Evolutionary conservation across 2,113 vertebrate genomes (phyloP).

Genomic region (Hypomesus transpacificus): DNA sequence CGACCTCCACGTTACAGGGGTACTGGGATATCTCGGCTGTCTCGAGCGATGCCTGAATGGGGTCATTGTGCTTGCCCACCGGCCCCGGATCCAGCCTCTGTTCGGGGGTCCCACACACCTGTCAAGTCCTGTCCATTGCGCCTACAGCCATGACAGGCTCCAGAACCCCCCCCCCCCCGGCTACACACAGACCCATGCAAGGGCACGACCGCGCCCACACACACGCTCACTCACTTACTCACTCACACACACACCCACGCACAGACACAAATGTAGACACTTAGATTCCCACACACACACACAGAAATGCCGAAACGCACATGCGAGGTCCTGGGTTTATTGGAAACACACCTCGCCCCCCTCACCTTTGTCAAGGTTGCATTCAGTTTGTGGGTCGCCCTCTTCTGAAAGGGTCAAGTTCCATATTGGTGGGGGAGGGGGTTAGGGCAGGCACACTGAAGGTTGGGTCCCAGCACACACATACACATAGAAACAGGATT

Average conservation of each 20-base stretch:
- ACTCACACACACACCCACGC: conserved; percentile 12
- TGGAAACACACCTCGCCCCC: conserved; percentile 49
- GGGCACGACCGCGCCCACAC: not conserved
- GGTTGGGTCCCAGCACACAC: conserved; percentile 9
- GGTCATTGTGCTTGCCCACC: conserved; percentile 54
- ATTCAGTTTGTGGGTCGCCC: conserved; percentile 10
- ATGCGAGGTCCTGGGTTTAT: conserved; percentile 42
- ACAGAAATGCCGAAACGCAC: conserved; percentile 21
- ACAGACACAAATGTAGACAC: conserved; percentile 13
- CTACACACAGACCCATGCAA: conserved; percentile 6
- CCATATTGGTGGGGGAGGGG: conserved; percentile 39
- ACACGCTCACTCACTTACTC: not conserved
- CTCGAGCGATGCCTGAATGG: conserved; percentile 48
- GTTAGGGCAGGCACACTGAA: conserved; percentile 22
- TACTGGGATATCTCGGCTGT: conserved; percentile 66
- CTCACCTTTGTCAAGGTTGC: conserved; percentile 42
- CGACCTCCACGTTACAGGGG: conserved; percentile 43
- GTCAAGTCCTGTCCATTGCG: conserved; percentile 65
- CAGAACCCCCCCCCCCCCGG: conserved; percentile 50
- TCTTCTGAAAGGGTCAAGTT: conserved; percentile 59
- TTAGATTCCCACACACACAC: conserved; percentile 42
- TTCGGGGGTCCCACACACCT: conserved; percentile 39
- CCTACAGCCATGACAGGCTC: conserved; percentile 61
- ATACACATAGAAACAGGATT: conserved; percentile 43
- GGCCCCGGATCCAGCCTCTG: conserved; percentile 40